Base-by-base conservation (phyloP, 2,113 vertebrate species). In the Ondatra zibethicus region DNA sequence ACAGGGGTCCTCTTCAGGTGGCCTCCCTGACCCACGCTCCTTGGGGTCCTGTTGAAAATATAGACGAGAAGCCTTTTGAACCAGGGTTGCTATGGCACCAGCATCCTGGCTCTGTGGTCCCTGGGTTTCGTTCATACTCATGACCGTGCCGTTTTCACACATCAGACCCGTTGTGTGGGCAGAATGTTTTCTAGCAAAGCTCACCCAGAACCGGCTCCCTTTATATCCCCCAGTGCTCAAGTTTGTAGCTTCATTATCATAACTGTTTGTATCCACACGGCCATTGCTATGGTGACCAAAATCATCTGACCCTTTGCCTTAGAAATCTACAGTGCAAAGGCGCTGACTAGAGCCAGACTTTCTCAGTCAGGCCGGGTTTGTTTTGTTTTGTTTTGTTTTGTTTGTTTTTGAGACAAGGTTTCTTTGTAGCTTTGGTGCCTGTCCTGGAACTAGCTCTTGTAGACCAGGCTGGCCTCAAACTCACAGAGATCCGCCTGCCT, bases 281-380 rank as follows among this genome's bases (percentile, higher is more conserved):
- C 78, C 92, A 75, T 96, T 86, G 55, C 96, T 94, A 55, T 93
- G 81, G 93, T 84, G 95, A 95, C 92, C 90, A 92, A 58, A 86
- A 39, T 39, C n/a, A 36, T 80, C 76, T 36, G 81, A 91, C 85
- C 19, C 68, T 84, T 91, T 88, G 91, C 36, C 76, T 95, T 92
- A 84, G 87, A 72, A 97, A 96, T 94, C 45, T 21, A 4, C 93
- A 27, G 4, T 91, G 93, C 47, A 93, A 96, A 97, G 78, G 42
- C 87, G 52, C 52, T 96, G 55, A 42, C 23, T 63, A 88, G 50
- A 58, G 52, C 47, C 55, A 45, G 72, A 29, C 61, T 80, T 87
- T n/a, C 39, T 55, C 1, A 33, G 3, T 55, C 42, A 82, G 85
- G 81, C 50, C 42, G 23, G 25, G 65, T n/a, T n/a, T n/a, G n/a